Percentiles rank a stretch among this genome's conserved stretches.
Conservation (phyloP, 2,888 invertebrate genomes). For the Aspidiotus rigidus region DNA sequence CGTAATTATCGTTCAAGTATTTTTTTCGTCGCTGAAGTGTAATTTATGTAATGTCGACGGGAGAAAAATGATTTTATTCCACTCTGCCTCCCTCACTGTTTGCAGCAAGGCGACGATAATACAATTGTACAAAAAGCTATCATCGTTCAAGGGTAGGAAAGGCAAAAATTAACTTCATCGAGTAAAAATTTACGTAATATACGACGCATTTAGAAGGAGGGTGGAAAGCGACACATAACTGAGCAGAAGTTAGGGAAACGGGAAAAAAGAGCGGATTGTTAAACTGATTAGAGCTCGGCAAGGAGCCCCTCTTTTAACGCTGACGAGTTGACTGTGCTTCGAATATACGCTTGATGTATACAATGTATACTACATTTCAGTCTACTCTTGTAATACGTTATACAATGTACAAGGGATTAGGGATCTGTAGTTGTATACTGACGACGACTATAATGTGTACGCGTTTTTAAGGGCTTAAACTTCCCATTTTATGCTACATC, state of each 20-base stretch:
- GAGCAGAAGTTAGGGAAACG: background rate
- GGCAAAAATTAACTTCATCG: slow-evolving; percentile 21
- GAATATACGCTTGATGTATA: background rate
- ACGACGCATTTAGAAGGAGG: background rate
- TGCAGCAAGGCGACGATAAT: too few species aligned
- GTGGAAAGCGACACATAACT: background rate
- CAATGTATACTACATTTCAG: too few species aligned
- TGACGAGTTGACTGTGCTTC: background rate
- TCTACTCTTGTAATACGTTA: too few species aligned
- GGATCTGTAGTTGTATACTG: slow-evolving; percentile 1
- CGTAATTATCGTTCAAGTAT: too few species aligned
- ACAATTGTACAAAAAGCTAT: too few species aligned
- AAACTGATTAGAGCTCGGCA: slow-evolving; percentile 21
- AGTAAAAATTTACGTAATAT: slow-evolving; percentile 7
- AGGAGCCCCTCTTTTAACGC: too few species aligned
- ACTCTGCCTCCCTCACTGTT: background rate
- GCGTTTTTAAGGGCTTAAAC: slow-evolving; percentile 18
- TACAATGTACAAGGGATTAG: background rate
- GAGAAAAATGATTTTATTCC: background rate
- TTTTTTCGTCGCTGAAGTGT: too few species aligned
- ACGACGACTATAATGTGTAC: slow-evolving; percentile 18
- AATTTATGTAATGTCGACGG: background rate
- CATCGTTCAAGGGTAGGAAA: too few species aligned
- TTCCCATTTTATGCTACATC: slow-evolving; percentile 29
- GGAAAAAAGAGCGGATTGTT: slow-evolving; percentile 19